Evolutionary conservation across 53 echinoderm and acorn worm species (phyloP), one percentile per base, ranked within the genome.

Genomic region (Pentamera pediparva): DNA sequence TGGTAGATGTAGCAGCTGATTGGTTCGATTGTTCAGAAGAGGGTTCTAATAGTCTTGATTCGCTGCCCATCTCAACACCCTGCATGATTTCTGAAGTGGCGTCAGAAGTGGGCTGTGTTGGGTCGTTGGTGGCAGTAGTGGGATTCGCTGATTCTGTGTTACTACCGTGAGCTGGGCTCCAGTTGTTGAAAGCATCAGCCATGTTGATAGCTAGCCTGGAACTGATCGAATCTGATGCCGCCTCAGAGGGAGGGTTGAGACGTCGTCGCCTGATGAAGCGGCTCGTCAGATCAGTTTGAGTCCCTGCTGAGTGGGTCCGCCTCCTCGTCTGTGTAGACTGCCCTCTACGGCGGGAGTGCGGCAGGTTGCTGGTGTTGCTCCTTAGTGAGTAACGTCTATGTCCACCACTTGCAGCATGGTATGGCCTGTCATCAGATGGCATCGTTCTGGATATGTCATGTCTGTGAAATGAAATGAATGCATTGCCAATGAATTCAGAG

Each of bases 271-370:
- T 39, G 15, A 67, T 31, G 31, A 67, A 67, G 29, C 47, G 43
- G 45, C 67, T 67, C 26, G 67, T 67, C 24, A 67, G 30, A 31
- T 67, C 67, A 29, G 67, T 67, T 18, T 67, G 67, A 1, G 67
- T 67, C 22, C 67, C 67, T 0, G 67, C 67, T 0, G 67, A 67
- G 27, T 67, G 67, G 13, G 67, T 67, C 28, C 67, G 29, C 45
- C 67, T 67, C 29, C 67, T 67, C 1, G 67, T 67, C 29, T 67
- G 67, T 19, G 67, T 67, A 24, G 41, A 43, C 67, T 67, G 67
- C 25, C 67, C 67, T 67, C 67, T 67, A n/a, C 45, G 67, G 29
- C 45, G 67, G 58, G n/a, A n/a, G n/a, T n/a, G n/a, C n/a, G n/a
- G n/a, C n/a, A n/a, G n/a, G n/a, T n/a, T n/a, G n/a, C n/a, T n/a